Conservation (phyloP, 1,140 invertebrate genomes). For the Lepeophtheirus salmonis region DNA sequence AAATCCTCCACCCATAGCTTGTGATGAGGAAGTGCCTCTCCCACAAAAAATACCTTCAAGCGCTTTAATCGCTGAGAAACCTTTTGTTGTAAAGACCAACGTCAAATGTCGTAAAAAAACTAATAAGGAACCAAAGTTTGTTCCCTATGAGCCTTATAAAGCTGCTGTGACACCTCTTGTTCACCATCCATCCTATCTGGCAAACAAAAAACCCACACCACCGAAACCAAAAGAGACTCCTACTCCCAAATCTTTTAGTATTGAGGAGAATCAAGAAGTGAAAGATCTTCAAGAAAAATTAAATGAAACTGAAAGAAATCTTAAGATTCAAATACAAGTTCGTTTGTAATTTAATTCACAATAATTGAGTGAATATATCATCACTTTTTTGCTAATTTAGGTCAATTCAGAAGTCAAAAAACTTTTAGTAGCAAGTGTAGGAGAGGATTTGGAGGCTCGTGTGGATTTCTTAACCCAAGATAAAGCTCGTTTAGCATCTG, state of each 20-base stretch:
- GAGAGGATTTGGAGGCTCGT: slow-evolving; percentile 70
- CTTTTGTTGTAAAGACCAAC: neutral
- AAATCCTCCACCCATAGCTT: neutral
- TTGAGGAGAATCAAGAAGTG: slow-evolving; percentile 20
- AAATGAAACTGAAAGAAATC: neutral
- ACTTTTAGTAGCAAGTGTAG: slow-evolving; percentile 73
- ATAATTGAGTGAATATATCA: no score
- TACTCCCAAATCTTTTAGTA: neutral
- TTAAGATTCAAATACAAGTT: slow-evolving; percentile 44
- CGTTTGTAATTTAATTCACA: no score
- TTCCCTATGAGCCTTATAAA: slow-evolving; percentile 71
- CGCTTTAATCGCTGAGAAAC: neutral
- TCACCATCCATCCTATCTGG: slow-evolving; percentile 30
- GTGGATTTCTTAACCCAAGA: slow-evolving; percentile 76
- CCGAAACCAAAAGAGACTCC: slow-evolving; percentile 4
- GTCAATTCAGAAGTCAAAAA: slow-evolving; percentile 82
- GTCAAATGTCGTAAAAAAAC: neutral
- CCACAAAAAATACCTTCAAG: neutral
- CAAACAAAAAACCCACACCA: slow-evolving; percentile 24
- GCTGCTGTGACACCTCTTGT: slow-evolving; percentile 58
- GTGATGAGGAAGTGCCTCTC: neutral
- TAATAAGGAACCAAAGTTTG: slow-evolving; percentile 47
- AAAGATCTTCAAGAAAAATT: neutral
- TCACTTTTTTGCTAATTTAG: no score
- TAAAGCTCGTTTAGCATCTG: slow-evolving; percentile 62